These are phyloP conservation scores for Arenicola marina DNA, from an alignment of 2,888 invertebrate species.

Conservation along the genomic window DNA sequence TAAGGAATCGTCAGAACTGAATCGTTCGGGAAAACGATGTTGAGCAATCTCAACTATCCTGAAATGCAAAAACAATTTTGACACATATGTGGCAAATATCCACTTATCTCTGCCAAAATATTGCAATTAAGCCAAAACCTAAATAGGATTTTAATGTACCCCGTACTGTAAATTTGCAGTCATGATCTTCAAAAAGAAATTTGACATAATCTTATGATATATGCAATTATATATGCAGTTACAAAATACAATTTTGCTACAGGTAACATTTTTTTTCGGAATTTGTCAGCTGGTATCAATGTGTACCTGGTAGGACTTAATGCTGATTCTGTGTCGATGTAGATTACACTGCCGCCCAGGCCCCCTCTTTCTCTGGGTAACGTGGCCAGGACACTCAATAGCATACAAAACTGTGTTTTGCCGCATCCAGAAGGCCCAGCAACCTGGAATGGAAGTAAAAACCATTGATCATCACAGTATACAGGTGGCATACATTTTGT, in stretches of 20 bases:
- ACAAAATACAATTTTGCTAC: not conserved
- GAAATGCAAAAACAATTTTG: constrained; percentile 10
- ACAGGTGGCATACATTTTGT: too few species aligned
- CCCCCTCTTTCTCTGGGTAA: constrained; percentile 32
- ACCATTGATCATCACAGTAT: not conserved
- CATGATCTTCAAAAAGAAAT: not conserved
- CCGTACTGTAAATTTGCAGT: too few species aligned
- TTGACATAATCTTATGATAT: not conserved
- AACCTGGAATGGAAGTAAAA: constrained; percentile 33
- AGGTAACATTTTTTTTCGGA: too few species aligned
- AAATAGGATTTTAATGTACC: too few species aligned
- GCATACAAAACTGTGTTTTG: constrained; percentile 51
- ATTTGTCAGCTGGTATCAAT: too few species aligned
- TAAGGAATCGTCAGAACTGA: constrained; percentile 26
- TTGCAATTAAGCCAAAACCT: too few species aligned
- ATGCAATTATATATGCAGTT: not conserved
- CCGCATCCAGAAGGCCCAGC: constrained; percentile 54
- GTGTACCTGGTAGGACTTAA: constrained; percentile 50
- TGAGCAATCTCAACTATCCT: constrained; percentile 46
- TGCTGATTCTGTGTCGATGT: constrained; percentile 52
- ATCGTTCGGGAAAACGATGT: constrained; percentile 36
- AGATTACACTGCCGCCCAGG: constrained; percentile 40
- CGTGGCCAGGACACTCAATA: constrained; percentile 42
- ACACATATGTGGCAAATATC: not conserved
- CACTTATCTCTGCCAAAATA: too few species aligned